These are phyloP conservation scores for Melipona beecheii DNA, from an alignment of 2,888 invertebrate genomes.

Conservation along the genomic window DNA sequence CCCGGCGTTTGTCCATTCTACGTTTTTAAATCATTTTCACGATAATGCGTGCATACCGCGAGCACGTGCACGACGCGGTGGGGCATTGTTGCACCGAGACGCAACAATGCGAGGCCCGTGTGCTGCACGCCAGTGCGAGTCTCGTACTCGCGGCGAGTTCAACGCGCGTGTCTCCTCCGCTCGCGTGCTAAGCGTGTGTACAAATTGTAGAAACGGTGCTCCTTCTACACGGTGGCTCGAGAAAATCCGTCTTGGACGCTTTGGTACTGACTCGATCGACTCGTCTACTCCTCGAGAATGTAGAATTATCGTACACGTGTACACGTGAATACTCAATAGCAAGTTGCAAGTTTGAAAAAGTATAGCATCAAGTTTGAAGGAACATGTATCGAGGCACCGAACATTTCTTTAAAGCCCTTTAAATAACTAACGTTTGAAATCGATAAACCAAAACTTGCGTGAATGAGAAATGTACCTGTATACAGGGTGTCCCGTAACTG, in stretches of 20 bases:
- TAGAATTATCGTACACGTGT: no score
- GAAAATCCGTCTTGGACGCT: neutral
- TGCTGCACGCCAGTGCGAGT: slow-evolving; percentile 1
- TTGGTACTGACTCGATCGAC: no score
- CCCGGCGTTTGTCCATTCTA: slow-evolving; percentile 28
- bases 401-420: no score
- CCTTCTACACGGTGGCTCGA: slow-evolving; percentile 13
- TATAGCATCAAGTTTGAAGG: no score
- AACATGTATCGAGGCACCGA: no score
- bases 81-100: slow-evolving; percentile 34
- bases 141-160: neutral
- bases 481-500: no score
- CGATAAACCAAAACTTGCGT: neutral
- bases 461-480: neutral
- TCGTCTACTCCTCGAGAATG: no score
- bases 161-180: slow-evolving; percentile 28
- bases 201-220: slow-evolving; percentile 34
- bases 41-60: slow-evolving; percentile 69
- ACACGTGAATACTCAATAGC: no score
- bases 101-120: slow-evolving; percentile 42
- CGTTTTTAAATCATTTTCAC: slow-evolving; percentile 78
- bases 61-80: slow-evolving; percentile 47
- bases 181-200: slow-evolving; percentile 11
- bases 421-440: neutral
- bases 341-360: no score